Base-by-base conservation (phyloP, 37 sponge, comb jelly and placozoan genomes). In the Eunapius fragilis region DNA sequence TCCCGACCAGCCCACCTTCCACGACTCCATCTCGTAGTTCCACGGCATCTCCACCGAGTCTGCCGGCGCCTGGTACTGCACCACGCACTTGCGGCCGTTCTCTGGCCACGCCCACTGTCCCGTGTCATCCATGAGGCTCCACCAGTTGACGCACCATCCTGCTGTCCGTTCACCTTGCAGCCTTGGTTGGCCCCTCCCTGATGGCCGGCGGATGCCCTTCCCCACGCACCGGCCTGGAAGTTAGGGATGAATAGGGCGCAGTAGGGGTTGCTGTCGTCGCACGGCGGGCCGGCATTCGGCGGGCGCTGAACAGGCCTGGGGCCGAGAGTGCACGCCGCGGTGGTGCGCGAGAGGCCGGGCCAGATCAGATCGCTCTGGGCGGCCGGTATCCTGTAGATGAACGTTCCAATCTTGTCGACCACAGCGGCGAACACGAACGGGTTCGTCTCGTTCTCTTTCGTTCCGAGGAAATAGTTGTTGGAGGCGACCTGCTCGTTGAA, bases 391-490 rank as follows among this genome's bases (percentile, higher is more conserved):
- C 82, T 68, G 37, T 82, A 82, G 24, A 82, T 82, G 35, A 69
- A 82, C 9, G 82, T 82, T 3, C 82, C 82, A 6, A 82, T 36
- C 68, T 69, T 28, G 69, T 82, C 82, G 22, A 82, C 82, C 31
- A 84, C 84, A 3, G 75, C 84, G 35, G 75, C 84, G 25, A 35
- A 86, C 67, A 86, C 68, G 17, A 78, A 86, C 37, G 86, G 86
- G 13, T 77, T 71, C 24, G 35, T 11, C 10, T 86, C 30, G 71
- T 86, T 67, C 47, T 69, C 71, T 28, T 86, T 68, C 14, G 86
- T 78, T 2, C 86, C 80, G 37, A 77, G 86, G 79, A 86, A 86
- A 34, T 86, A 86, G 41, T 78, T 86, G 31, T 86, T 86, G 24
- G 70, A 67, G 11, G 86, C 41, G 37, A 70, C 79, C n/a, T n/a